Evolutionary conservation across 1,140 invertebrate species (phyloP).

Genomic region (Leptestheria dahalacensis): DNA sequence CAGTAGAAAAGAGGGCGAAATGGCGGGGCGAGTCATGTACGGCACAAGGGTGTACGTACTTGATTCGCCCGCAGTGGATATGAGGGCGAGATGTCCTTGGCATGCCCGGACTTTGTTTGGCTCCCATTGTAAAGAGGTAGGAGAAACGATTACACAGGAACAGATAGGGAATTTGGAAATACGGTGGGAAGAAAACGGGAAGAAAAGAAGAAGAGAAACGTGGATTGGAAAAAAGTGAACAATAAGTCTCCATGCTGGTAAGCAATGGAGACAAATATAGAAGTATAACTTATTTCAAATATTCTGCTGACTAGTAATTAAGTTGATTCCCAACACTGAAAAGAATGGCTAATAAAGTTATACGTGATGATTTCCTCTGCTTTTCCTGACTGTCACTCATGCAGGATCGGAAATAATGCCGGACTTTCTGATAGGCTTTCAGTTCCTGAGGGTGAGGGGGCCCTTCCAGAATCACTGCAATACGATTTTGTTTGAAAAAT

Average conservation of each 20-base stretch:
- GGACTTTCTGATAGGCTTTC: constrained; percentile 9
- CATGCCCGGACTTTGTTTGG: no score
- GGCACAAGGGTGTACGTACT: no score
- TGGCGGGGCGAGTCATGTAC: no score
- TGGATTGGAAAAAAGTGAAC: neutral
- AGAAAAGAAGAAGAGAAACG: neutral
- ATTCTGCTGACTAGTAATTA: neutral
- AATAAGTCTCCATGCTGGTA: neutral
- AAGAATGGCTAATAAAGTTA: no score
- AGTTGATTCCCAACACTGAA: no score
- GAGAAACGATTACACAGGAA: no score
- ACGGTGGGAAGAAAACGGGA: no score
- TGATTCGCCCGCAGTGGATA: no score
- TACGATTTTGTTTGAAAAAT: neutral
- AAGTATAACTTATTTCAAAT: neutral
- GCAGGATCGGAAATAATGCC: constrained; percentile 9
- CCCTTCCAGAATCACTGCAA: constrained; percentile 10
- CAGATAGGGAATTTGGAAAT: no score
- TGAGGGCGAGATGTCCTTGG: no score
- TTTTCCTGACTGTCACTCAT: constrained; percentile 8
- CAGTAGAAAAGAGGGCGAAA: no score
- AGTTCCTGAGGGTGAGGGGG: constrained; percentile 2
- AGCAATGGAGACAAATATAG: neutral
- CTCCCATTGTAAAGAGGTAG: no score
- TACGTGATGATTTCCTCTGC: constrained; percentile 7